phyloP scores from a whole-genome alignment of 2,797 vertebrate genomes.

The Mus caroli region DNA sequence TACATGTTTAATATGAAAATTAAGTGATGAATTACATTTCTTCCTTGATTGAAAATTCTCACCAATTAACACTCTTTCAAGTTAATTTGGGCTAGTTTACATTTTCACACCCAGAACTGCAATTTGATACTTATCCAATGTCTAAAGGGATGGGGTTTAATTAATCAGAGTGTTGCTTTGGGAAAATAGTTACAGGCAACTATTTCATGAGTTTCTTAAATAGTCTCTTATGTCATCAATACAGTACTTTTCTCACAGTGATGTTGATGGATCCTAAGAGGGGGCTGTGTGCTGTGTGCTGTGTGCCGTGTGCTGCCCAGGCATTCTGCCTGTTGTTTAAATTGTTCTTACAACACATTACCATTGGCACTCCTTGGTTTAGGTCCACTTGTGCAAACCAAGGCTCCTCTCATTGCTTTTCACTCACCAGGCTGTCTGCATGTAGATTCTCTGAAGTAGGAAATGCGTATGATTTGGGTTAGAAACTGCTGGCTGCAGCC shows the following conservation, averaged over 20 bases:
- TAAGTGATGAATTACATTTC: not conserved
- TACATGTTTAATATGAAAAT: constrained; percentile 37
- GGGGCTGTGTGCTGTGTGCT: not conserved
- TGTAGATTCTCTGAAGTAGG: not conserved
- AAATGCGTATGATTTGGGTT: not conserved
- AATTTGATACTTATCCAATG: not conserved
- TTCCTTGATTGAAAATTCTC: constrained; percentile 23
- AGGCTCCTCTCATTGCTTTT: not conserved
- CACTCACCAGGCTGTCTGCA: too few species aligned
- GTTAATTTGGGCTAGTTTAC: not conserved
- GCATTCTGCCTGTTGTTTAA: not conserved
- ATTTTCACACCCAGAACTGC: constrained; percentile 50
- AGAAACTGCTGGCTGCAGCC: not conserved
- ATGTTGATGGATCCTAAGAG: not conserved
- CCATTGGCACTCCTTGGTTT: not conserved
- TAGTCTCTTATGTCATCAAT: not conserved
- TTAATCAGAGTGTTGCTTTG: not conserved
- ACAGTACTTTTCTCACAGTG: not conserved
- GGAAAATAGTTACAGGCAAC: not conserved
- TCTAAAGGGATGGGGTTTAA: not conserved
- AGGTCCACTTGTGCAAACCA: not conserved
- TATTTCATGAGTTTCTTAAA: not conserved
- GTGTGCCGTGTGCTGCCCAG: rapidly evolving
- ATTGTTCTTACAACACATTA: not conserved
- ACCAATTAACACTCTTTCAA: constrained; percentile 48